Percentiles rank a stretch among this genome's conserved stretches.
phyloP scores from a whole-genome alignment of 2,888 invertebrate genomes.

The Campoletis raptor region DNA sequence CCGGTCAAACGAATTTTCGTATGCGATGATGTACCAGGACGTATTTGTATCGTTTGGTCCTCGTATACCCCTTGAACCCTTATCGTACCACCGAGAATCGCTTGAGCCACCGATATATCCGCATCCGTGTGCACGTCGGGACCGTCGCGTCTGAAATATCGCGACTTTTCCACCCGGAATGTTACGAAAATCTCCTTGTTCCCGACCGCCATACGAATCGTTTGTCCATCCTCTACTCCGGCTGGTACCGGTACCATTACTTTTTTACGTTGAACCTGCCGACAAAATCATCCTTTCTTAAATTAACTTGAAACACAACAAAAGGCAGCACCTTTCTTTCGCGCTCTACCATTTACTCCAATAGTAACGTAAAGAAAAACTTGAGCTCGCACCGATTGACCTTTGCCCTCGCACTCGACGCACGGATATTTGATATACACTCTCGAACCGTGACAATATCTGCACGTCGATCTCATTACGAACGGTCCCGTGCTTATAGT shows the following conservation, averaged over 20 bases:
- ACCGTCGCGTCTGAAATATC: constrained; percentile 96
- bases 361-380: too few relatives aligned
- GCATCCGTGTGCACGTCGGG: constrained; percentile 98
- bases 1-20: constrained; percentile 92
- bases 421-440: constrained; percentile 97
- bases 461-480: constrained; percentile 98
- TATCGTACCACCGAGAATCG: constrained; percentile 96
- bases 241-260: constrained; percentile 98
- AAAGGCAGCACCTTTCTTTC: too few relatives aligned
- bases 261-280: constrained; percentile 92
- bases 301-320: too few relatives aligned
- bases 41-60: constrained; percentile 96
- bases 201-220: constrained; percentile 97
- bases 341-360: too few relatives aligned
- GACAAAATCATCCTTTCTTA: neutral
- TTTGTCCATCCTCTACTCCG: constrained; percentile 98
- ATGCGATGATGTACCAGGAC: constrained; percentile 97
- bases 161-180: constrained; percentile 95
- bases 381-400: constrained; percentile 89
- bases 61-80: constrained; percentile 98
- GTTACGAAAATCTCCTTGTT: constrained; percentile 97
- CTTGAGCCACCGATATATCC: constrained; percentile 95
- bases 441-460: constrained; percentile 95
- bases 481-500: constrained; percentile 96
- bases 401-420: constrained; percentile 96